Percentiles rank a stretch among this genome's conserved stretches.
Evolutionary conservation across 2,797 vertebrate species (phyloP).

Genomic region (Natrix natrix): DNA sequence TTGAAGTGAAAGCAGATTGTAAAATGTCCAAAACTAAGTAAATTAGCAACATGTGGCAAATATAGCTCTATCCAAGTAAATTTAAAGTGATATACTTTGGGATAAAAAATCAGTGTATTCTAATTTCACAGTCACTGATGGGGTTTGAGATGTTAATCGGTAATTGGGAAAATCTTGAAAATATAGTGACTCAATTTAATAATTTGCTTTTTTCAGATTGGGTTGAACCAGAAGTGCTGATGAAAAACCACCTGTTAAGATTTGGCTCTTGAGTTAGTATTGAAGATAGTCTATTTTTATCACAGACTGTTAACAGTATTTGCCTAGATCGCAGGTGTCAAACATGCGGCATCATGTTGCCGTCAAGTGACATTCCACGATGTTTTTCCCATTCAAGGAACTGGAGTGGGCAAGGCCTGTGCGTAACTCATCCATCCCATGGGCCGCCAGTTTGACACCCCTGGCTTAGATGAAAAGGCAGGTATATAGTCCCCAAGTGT

Average conservation of each 20-base stretch:
- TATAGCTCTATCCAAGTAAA: neutral
- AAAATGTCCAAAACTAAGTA: neutral
- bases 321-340: too few relatives aligned
- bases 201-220: neutral
- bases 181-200: neutral
- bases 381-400: too few relatives aligned
- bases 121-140: neutral
- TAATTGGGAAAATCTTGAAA: neutral
- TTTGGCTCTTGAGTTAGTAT: neutral
- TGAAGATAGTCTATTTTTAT: neutral
- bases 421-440: too few relatives aligned
- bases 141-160: neutral
- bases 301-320: neutral
- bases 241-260: neutral
- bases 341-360: too few relatives aligned
- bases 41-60: neutral
- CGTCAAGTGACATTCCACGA: accelerated
- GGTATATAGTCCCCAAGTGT: neutral
- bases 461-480: neutral
- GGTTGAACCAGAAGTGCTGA: neutral
- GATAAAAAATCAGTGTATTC: neutral
- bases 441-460: too few relatives aligned
- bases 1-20: neutral
- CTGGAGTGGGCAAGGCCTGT: too few relatives aligned
- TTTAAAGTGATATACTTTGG: neutral